A percentile compares a stretch with the other conserved stretches of the same genome.
Evolutionary conservation across 2,888 invertebrate genomes (phyloP).

Genomic region (Plebejus argus): DNA sequence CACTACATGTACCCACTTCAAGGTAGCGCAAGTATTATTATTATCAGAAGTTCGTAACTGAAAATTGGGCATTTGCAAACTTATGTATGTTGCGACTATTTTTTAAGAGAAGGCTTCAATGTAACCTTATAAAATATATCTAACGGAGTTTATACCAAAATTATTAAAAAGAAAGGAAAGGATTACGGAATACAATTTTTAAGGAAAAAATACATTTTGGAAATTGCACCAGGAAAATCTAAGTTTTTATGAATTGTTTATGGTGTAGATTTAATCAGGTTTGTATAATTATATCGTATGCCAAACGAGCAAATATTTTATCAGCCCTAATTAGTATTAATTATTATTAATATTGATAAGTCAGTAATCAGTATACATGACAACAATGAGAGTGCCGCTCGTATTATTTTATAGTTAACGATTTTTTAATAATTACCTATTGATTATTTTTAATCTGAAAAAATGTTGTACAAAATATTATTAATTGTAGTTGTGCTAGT

Average conservation of each 20-base stretch:
- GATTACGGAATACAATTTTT: neutral
- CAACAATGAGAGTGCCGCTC: constrained; percentile 37
- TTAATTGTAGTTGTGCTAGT: constrained; percentile 50
- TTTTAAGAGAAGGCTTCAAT: no score
- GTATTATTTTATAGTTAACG: constrained; percentile 45
- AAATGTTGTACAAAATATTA: constrained; percentile 59
- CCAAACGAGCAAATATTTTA: constrained; percentile 13
- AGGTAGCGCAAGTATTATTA: no score
- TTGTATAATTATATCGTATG: constrained; percentile 26
- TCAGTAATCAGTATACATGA: constrained; percentile 37
- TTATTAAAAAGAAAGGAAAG: neutral
- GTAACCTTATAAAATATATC: no score
- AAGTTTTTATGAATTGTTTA: neutral
- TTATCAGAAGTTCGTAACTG: no score
- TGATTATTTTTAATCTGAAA: constrained; percentile 27
- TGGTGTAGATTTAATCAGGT: neutral
- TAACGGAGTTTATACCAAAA: no score
- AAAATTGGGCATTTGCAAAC: no score
- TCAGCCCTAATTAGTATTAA: constrained; percentile 27
- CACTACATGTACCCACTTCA: no score
- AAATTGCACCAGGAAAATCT: neutral
- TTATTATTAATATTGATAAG: constrained; percentile 29
- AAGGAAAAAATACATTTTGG: neutral
- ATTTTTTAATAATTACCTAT: neutral
- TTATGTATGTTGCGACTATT: no score